A percentile compares a stretch with the other conserved stretches of the same genome.
Conservation (phyloP, 1,140 invertebrate species). For the Drosophila ercepeae region DNA sequence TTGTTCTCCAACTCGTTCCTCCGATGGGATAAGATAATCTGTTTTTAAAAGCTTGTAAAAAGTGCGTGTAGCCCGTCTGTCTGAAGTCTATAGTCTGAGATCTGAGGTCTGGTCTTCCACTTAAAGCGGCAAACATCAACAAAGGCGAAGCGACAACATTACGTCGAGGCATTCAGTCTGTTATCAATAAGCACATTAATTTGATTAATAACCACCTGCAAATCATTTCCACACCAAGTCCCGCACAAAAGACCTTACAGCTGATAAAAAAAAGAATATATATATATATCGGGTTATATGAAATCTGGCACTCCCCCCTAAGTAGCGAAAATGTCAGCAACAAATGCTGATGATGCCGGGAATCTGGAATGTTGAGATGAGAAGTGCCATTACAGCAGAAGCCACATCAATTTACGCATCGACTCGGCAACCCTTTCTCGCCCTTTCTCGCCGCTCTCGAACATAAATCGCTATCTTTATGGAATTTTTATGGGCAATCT, state of each 20-base stretch:
- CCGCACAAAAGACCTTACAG: slow-evolving; percentile 58
- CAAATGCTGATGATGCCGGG: slow-evolving; percentile 75
- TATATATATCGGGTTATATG: slow-evolving; percentile 3
- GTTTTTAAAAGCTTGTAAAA: slow-evolving; percentile 73
- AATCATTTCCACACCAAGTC: slow-evolving; percentile 75
- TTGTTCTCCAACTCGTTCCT: slow-evolving; percentile 25
- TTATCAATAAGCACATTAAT: slow-evolving; percentile 83
- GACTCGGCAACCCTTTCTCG: slow-evolving; percentile 71
- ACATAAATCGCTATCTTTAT: slow-evolving; percentile 83
- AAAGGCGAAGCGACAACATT: slow-evolving; percentile 56
- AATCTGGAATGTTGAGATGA: slow-evolving; percentile 35
- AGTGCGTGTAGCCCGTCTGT: slow-evolving; percentile 50
- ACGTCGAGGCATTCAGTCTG: slow-evolving; percentile 35
- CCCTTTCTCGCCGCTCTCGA: slow-evolving; percentile 26
- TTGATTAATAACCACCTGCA: slow-evolving; percentile 83
- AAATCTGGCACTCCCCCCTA: slow-evolving; percentile 48
- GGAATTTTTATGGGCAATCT: slow-evolving; percentile 84
- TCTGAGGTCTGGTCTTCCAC: slow-evolving; percentile 36
- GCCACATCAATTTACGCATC: slow-evolving; percentile 77
- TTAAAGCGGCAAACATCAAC: slow-evolving; percentile 39
- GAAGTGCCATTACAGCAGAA: slow-evolving; percentile 77
- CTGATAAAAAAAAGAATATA: slow-evolving; percentile 50
- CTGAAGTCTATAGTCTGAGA: slow-evolving; percentile 1
- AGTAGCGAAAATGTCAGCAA: slow-evolving; percentile 78
- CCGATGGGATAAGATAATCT: slow-evolving; percentile 73